Conservation (phyloP, 2,888 invertebrate genomes). For the Lathronympha strigana region DNA sequence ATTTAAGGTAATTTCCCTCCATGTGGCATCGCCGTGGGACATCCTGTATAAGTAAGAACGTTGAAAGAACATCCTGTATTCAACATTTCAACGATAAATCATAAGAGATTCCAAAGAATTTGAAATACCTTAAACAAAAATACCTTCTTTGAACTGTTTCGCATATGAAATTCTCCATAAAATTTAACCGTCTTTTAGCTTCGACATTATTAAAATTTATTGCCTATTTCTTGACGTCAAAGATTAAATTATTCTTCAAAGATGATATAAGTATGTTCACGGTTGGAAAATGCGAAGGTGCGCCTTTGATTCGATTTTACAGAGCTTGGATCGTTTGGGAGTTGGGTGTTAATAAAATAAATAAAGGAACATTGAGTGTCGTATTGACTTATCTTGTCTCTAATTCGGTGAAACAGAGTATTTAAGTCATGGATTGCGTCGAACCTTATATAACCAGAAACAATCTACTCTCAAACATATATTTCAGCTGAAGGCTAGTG, state of each 20-base stretch:
- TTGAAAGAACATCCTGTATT: no score
- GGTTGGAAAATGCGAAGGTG: conserved; percentile 32
- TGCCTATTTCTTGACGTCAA: conserved; percentile 36
- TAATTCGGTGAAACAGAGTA: neutral
- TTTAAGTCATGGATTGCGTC: neutral
- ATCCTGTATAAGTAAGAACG: no score
- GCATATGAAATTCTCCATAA: conserved; percentile 10
- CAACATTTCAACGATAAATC: no score
- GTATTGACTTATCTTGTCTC: neutral
- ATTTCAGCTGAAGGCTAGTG: no score
- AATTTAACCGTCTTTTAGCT: conserved; percentile 27
- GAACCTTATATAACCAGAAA: no score
- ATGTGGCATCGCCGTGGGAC: no score
- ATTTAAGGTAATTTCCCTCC: no score
- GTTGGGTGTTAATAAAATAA: conserved; percentile 14
- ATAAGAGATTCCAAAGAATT: no score
- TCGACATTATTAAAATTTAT: conserved; percentile 36
- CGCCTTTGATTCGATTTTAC: conserved; percentile 21
- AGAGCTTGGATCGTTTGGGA: neutral
- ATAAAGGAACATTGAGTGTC: conserved; percentile 3
- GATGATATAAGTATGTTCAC: conserved; percentile 32
- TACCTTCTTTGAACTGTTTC: conserved; percentile 8
- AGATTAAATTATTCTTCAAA: conserved; percentile 37
- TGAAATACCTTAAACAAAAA: neutral
- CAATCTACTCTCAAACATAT: no score